Percentiles rank a stretch among this genome's conserved stretches.
Evolutionary conservation across 2,888 invertebrate genomes (phyloP).

Genomic region (Lypha dubia): DNA sequence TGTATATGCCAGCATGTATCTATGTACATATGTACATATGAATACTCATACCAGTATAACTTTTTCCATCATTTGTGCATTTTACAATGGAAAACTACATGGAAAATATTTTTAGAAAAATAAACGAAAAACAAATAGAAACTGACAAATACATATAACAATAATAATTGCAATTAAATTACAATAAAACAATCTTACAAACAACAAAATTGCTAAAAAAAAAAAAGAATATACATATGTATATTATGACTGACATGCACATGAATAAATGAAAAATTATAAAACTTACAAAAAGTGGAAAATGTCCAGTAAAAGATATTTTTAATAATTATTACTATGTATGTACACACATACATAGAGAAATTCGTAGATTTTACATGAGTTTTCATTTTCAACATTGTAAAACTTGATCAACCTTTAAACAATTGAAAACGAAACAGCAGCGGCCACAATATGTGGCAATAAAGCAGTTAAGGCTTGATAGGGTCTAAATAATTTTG

Average conservation of each 20-base stretch:
- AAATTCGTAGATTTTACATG: constrained; percentile 13
- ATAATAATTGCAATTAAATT: constrained; percentile 71
- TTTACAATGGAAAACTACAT: constrained; percentile 69
- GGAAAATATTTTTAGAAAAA: constrained; percentile 36
- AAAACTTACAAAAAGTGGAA: constrained; percentile 43
- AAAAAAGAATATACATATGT: neutral
- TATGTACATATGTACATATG: neutral
- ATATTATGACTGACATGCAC: constrained; percentile 71
- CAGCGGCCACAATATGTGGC: constrained; percentile 55
- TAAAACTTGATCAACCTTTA: constrained; percentile 65
- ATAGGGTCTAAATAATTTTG: constrained; percentile 71
- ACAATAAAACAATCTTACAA: constrained; percentile 69
- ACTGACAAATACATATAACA: constrained; percentile 38
- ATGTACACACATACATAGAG: too few species aligned
- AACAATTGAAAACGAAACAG: constrained; percentile 56
- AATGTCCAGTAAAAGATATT: constrained; percentile 53
- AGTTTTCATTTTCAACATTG: constrained; percentile 39
- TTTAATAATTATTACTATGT: constrained; percentile 1
- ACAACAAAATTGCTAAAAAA: constrained; percentile 55
- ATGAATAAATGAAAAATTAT: constrained; percentile 51
- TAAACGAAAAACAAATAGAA: neutral
- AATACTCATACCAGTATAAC: constrained; percentile 2
- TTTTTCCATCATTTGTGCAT: constrained; percentile 34
- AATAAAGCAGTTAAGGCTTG: constrained; percentile 54
- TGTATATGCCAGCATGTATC: neutral